Evolutionary conservation across 2,888 invertebrate species (phyloP).

Genomic region (Nesidiocoris tenuis): DNA sequence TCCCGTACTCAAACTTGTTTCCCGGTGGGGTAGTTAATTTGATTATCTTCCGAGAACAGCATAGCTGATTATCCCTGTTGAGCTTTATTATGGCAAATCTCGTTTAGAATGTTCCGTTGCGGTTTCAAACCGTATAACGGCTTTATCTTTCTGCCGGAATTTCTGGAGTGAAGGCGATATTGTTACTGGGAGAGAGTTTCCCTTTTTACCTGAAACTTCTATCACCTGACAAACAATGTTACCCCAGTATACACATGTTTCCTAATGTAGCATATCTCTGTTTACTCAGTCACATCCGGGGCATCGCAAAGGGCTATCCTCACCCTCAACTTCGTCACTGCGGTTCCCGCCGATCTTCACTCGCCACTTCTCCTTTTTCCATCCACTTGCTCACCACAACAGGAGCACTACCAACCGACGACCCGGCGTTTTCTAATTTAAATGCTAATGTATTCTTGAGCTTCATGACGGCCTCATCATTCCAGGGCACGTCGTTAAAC

Average conservation of each 20-base stretch:
- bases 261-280: slow-evolving; percentile 44
- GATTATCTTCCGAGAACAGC: too few species aligned
- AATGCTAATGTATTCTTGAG: slow-evolving; percentile 40
- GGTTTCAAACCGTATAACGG: too few species aligned
- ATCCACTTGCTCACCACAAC: not conserved
- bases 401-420: not conserved
- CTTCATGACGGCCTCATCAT: slow-evolving; percentile 39
- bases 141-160: slow-evolving; percentile 14
- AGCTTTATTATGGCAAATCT: too few species aligned
- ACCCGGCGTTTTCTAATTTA: slow-evolving; percentile 34
- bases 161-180: slow-evolving; percentile 31
- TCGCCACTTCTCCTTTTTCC: not conserved
- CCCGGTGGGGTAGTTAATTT: too few species aligned
- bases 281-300: slow-evolving; percentile 44
- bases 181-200: not conserved
- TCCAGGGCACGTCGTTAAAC: slow-evolving; percentile 39
- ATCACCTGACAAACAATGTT: slow-evolving; percentile 45
- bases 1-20: too few species aligned
- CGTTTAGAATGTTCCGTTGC: too few species aligned
- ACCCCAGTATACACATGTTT: slow-evolving; percentile 46
- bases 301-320: slow-evolving; percentile 1
- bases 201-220: slow-evolving; percentile 37
- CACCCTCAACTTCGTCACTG: not conserved
- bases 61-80: too few species aligned
- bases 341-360: not conserved